Evolutionary conservation across 2,888 invertebrate species (phyloP), one percentile per base, ranked within the genome.

Genomic region (Noctua fimbriata): DNA sequence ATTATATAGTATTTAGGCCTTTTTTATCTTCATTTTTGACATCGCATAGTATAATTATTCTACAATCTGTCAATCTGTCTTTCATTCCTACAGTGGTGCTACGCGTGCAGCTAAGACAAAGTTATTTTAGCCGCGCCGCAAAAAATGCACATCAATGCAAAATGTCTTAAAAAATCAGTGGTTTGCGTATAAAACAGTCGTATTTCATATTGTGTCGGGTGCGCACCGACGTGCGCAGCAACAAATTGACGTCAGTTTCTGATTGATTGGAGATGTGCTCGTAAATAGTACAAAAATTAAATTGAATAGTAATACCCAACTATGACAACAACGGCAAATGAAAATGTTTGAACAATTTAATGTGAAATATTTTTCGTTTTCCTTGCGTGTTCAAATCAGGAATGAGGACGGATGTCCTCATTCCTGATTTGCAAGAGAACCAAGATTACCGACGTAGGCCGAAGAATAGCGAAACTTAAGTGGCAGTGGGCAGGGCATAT

Each of bases 211-310:
- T 55, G 24, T 55, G 10, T 24, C 3, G 55, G 7, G 10, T 21
- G 52, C 18, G 52, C 21, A 21, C 24, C 52, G 24, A 24, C 52
- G 24, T 55, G 24, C 55, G 24, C 3, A 24, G 24, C 3, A 3
- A 24, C n/a, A n/a, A 5, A 58, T 58, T 58, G 12, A 58, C 3
- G 14, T 58, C 58, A 2, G 58, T n/a, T 58, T 76, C 71, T 71
- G 66, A 60, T 76, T 60, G 3, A 71, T 83, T 83, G 1, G 52
- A 66, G 76, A 67, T 24, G 24, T 55, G 55, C 24, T 24, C 70
- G 52, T 81, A 49, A 49, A 49, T 6, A 49, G 6, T 18, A 49
- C 0, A 49, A 49, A 18, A 49, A 49, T 1, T 7, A 49, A 18
- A 6, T 6, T 6, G 49, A 18, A 49, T 52, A 52, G 9, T 52